Evolutionary conservation across 2,113 vertebrate genomes (phyloP).

Genomic region (Machaerirhynchus nigripectus): DNA sequence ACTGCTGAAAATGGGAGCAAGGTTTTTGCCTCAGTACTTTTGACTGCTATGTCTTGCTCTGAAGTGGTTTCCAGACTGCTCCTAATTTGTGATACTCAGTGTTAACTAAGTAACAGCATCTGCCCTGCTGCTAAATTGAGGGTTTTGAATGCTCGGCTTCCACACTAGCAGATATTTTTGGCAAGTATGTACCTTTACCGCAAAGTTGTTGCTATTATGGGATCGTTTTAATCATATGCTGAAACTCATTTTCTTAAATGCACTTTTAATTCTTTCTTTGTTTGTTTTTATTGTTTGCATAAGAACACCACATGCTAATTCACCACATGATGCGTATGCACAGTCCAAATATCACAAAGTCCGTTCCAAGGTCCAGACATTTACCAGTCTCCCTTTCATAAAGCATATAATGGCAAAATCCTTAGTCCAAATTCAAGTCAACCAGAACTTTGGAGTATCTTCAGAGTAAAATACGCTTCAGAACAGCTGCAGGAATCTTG

Average conservation of each 20-base stretch:
- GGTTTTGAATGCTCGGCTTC: neutral
- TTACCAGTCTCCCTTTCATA: constrained; percentile 68
- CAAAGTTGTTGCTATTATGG: constrained; percentile 51
- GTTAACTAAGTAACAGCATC: neutral
- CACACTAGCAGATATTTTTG: constrained; percentile 25
- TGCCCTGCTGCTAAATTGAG: neutral
- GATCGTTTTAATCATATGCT: constrained; percentile 61
- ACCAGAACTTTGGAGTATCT: constrained; percentile 73
- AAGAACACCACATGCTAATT: constrained; percentile 65
- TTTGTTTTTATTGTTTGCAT: constrained; percentile 70
- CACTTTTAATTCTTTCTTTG: constrained; percentile 64
- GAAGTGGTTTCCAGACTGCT: neutral
- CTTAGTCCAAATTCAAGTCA: constrained; percentile 69
- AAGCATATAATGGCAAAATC: constrained; percentile 65
- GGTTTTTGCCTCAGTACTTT: neutral
- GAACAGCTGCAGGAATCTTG: constrained; percentile 60
- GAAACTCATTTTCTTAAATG: constrained; percentile 50
- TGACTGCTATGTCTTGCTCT: neutral
- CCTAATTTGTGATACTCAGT: neutral
- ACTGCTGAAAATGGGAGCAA: neutral
- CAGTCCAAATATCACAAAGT: constrained; percentile 72
- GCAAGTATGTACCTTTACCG: neutral
- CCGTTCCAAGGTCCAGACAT: constrained; percentile 67
- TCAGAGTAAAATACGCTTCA: constrained; percentile 63
- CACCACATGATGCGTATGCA: constrained; percentile 38